These are phyloP conservation scores for Pheosia gnoma DNA, from an alignment of 2,888 invertebrate species.

Conservation along the genomic window DNA sequence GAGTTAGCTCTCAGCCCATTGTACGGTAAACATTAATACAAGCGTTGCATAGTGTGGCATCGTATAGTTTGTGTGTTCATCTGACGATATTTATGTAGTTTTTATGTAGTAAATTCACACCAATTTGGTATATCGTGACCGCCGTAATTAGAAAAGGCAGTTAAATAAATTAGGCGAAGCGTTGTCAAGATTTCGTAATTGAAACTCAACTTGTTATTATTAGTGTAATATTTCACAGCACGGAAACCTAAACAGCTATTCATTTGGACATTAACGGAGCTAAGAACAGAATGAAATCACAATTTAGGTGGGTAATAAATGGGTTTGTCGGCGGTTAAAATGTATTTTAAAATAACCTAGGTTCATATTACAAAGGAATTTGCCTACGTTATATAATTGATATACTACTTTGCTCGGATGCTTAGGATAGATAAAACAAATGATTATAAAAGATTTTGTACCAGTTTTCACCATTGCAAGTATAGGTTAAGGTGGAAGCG, in stretches of 20 bases:
- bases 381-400: no score
- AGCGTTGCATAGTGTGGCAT: no score
- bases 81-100: no score
- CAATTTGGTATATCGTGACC: slow-evolving; percentile 18
- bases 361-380: background rate
- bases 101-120: background rate
- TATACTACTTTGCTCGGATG: no score
- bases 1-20: no score
- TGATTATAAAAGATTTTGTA: no score
- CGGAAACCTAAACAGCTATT: slow-evolving; percentile 27
- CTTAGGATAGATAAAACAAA: no score
- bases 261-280: slow-evolving; percentile 18
- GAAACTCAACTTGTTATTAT: slow-evolving; percentile 36
- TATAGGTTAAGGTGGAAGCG: no score
- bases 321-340: background rate
- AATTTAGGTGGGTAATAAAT: background rate
- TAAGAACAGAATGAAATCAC: background rate
- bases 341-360: background rate
- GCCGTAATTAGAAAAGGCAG: slow-evolving; percentile 21
- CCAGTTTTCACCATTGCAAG: no score
- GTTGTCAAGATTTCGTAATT: slow-evolving; percentile 35
- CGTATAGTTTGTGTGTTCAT: no score
- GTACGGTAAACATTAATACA: no score
- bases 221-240: slow-evolving; percentile 28
- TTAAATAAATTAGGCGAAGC: slow-evolving; percentile 32